Percentiles rank a stretch among this genome's conserved stretches.
Conservation (phyloP, 2,113 vertebrate genomes). For the Boleophthalmus pectinirostris region DNA sequence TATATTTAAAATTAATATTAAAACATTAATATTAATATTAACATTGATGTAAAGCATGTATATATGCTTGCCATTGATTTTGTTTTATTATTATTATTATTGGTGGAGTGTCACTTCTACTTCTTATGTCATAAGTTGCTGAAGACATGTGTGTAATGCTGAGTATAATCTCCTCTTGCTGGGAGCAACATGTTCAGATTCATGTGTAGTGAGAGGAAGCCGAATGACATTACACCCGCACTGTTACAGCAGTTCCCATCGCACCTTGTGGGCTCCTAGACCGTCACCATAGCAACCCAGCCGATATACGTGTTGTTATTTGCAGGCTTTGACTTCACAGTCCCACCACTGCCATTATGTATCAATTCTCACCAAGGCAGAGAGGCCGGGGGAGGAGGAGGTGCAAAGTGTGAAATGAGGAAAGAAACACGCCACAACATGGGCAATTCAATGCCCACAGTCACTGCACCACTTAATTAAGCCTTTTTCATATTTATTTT, state of each 20-base stretch:
- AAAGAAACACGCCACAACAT: conserved; percentile 1
- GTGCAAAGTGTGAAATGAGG: conserved; percentile 14
- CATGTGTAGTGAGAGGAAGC: conserved; percentile 8
- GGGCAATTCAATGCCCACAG: neutral
- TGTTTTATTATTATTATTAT: too few species aligned
- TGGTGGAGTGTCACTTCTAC: neutral
- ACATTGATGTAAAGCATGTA: too few species aligned
- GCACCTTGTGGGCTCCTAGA: conserved; percentile 38
- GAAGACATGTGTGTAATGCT: neutral
- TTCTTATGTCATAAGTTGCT: neutral
- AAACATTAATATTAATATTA: too few species aligned
- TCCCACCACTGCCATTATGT: conserved; percentile 28
- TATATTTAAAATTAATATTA: too few species aligned
- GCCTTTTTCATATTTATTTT: neutral
- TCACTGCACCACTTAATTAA: neutral
- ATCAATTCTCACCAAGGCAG: conserved; percentile 29
- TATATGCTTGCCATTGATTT: too few species aligned
- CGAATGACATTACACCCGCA: conserved; percentile 27
- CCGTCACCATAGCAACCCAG: conserved; percentile 46
- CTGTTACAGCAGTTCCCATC: conserved; percentile 30
- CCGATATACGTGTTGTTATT: conserved; percentile 34
- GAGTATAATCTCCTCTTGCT: neutral
- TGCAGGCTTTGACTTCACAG: conserved; percentile 49
- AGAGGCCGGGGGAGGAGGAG: conserved; percentile 16
- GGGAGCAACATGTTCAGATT: neutral